Evolutionary conservation across 2,888 invertebrate genomes (phyloP).

Genomic region (Erebia aethiops): DNA sequence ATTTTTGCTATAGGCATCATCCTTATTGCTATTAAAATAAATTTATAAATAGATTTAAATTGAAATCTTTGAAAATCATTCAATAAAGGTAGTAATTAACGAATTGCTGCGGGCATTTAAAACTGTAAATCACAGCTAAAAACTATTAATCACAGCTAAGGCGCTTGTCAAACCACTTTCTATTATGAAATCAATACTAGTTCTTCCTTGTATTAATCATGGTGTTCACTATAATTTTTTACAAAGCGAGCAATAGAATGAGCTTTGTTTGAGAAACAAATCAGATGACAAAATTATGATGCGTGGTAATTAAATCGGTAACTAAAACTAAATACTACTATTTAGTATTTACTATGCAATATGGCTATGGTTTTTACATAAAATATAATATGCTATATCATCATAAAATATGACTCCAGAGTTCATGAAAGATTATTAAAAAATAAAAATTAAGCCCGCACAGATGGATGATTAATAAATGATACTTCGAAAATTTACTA

Average conservation of each 20-base stretch:
- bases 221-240: background rate
- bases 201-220: background rate
- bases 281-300: background rate
- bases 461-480: no score
- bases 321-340: background rate
- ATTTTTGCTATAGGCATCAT: no score
- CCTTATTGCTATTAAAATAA: no score
- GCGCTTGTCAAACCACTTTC: background rate
- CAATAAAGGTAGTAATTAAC: background rate
- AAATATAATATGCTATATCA: no score
- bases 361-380: conserved; percentile 7
- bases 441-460: no score
- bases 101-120: background rate
- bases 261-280: background rate
- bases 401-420: no score
- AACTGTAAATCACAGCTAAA: background rate
- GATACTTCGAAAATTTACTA: no score
- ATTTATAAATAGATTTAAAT: no score
- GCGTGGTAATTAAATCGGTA: background rate
- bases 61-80: background rate
- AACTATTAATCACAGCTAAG: background rate
- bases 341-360: conserved; percentile 27
- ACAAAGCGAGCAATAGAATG: background rate
- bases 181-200: conserved; percentile 1
- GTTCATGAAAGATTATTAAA: no score